Base-by-base conservation (phyloP, 1,140 invertebrate genomes). In the Pogonomyrmex californicus region DNA sequence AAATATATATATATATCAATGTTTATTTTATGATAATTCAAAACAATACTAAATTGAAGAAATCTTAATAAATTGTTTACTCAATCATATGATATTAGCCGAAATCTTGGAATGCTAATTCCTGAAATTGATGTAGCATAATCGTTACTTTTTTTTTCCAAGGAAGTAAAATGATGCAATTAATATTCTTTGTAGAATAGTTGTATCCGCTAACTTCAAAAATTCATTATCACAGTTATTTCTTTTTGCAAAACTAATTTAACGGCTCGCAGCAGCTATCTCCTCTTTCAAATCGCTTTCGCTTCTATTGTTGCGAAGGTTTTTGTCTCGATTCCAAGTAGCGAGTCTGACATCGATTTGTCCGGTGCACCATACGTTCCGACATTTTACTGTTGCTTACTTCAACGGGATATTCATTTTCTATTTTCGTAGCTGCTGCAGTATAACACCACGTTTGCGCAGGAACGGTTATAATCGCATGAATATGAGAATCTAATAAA, bases 371-470 rank as follows among this genome's bases (percentile, higher is more conserved):
- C 86, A 87, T 83, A 82, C 71, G 75, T 54, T 47, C 33, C 51
- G 41, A 63, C 63, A 75, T 87, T 86, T 92, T 92, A 92, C 91
- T 91, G 91, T 91, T 63, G 91, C 76, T 92, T 92, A 92, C 91
- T 78, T 86, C 65, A 65, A 54, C 79, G 62, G 77, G 83, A 87
- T 92, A 91, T 86, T 86, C 86, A 89, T 92, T 87, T 81, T 92
- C 91, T 92, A 92, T 92, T 92, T 92, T 91, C 77, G 91, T 92
- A 91, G 23, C 85, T 77, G n/a, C 41, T 78, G 36, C 81, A 88
- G 60, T 85, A 77, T 58, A 86, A 12, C 51, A 70, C 56, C 60
- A 87, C 73, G 23, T 86, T 73, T 33, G 47, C 36, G 49, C 63
- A 76, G 56, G 49, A 81, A 90, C 60, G 36, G n/a, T 49, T 38